Evolutionary conservation across 2,888 invertebrate species (phyloP), one percentile per base, ranked within the genome.

Genomic region (Thalpophila matura): DNA sequence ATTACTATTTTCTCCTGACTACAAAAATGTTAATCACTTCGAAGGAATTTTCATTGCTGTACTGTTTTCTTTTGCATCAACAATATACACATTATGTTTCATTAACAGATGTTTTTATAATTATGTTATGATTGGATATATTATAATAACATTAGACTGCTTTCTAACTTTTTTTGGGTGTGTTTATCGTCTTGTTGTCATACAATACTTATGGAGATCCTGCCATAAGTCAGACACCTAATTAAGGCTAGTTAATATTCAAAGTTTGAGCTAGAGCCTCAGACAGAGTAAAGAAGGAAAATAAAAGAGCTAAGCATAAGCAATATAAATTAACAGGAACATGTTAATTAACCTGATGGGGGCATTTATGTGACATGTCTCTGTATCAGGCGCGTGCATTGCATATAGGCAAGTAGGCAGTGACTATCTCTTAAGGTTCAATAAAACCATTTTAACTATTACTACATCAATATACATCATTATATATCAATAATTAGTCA

Each of bases 1-100:
- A 56, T 77, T n/a, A 53, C 24, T 24, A 43, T 53, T 77, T 77
- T 58, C 54, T 74, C 64, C 56, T 56, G 22, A 37, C 22, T 45
- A 14, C 33, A 60, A 53, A 58, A 63, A 75, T 60, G 50, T 56
- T 58, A 64, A 57, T 70, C 50, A 49, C 54, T 35, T 5, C 6
- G 10, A 18, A 31, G 45, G 53, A 50, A 53, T 65, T 71, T 72
- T 56, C 45, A 42, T 33, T 29, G 18, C 10, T 18, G 40, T 18
- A 4, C 4, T 33, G 24, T 57, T 63, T 72, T 57, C 53, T 46
- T 42, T 40, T 46, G 14, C n/a, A 5, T n/a, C 26, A 54, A 29
- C 38, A 27, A 38, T 37, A 38, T 18, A 26, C 16, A 50, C 22
- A 26, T 12, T 24, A 24, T 31, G 26, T 26, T 40, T 24, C 31